A percentile compares a stretch with the other conserved stretches of the same genome.
phyloP scores from a whole-genome alignment of 2,888 invertebrate genomes.

The Epinotia demarniana region DNA sequence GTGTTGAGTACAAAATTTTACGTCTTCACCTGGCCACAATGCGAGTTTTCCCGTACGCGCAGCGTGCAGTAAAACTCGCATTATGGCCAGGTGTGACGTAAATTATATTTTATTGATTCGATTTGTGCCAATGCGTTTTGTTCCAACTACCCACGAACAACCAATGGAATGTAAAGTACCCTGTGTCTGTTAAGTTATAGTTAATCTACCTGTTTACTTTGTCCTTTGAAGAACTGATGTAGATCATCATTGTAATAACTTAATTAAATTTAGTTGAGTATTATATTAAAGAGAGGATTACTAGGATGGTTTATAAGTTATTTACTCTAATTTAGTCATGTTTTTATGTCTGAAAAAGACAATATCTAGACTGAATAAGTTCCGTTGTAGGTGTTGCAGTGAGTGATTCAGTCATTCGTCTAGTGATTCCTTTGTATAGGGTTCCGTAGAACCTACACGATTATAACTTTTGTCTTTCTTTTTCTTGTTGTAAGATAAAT shows the following conservation, averaged over 20 bases:
- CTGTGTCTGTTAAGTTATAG: conserved; percentile 24
- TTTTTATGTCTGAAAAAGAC: conserved; percentile 79
- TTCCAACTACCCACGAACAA: conserved; percentile 53
- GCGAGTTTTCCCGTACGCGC: no score
- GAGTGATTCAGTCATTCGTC: conserved; percentile 52
- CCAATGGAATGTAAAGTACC: conserved; percentile 50
- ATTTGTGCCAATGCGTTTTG: conserved; percentile 67
- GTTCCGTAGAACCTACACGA: conserved; percentile 61
- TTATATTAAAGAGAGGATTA: conserved; percentile 58
- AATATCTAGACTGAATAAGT: conserved; percentile 82
- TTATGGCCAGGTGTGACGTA: no score
- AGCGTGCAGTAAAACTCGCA: no score
- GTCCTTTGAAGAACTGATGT: conserved; percentile 67
- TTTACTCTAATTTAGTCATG: conserved; percentile 63
- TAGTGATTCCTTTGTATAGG: conserved; percentile 67
- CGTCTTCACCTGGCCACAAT: no score
- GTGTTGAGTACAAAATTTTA: no score
- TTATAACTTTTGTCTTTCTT: conserved; percentile 59
- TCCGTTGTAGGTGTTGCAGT: conserved; percentile 65
- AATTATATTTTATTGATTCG: conserved; percentile 51
- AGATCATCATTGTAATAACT: conserved; percentile 63
- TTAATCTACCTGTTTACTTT: conserved; percentile 50
- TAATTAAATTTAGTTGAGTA: conserved; percentile 76
- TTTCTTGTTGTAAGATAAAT: conserved; percentile 72
- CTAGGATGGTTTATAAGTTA: conserved; percentile 44